Base-by-base conservation (phyloP, 2,113 vertebrate species). In the Nothoprocta perdicaria region DNA sequence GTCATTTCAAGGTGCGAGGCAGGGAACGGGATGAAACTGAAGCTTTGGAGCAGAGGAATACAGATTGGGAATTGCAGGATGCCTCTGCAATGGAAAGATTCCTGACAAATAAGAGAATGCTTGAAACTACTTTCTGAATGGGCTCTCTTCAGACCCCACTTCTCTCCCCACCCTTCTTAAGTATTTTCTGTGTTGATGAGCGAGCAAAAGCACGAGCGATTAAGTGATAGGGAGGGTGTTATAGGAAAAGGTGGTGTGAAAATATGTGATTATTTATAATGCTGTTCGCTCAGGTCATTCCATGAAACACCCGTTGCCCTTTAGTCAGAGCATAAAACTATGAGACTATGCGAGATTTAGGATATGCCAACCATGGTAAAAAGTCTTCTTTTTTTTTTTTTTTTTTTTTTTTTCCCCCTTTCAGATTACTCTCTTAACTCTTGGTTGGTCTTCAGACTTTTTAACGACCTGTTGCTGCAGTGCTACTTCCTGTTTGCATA, bases 391-490 rank as follows among this genome's bases (percentile, higher is more conserved):
- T 6, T n/a, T 10, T 26, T 3, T 4, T 22, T 7, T 18, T 21
- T n/a, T 19, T 63, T 6, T n/a, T 10, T 26, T 3, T 4, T 22
- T 7, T 18, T 21, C 1, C 2, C 10, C 5, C 22, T 95, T 87
- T 90, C 67, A 74, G 46, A n/a, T 74, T 15, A 45, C 18, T 94
- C 12, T 92, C 52, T 52, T 75, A 33, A n/a, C 86, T 93, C 46
- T 86, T 76, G 24, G 27, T 87, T 89, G 57, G 61, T 73, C 27
- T 91, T 57, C 33, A 89, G 79, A 16, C 33, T 65, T 94, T 89
- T 96, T 89, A 92, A 94, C 88, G 89, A 88, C 76, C 73, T 93
- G 89, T 91, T 92, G 72, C 89, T 92, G 76, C 85, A 78, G 61
- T 75, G 65, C 72, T 1, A 11, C 66, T 96, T 96, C 92, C 92